Conservation (phyloP, 2,113 vertebrate genomes). For the Hiodon tergisus region DNA sequence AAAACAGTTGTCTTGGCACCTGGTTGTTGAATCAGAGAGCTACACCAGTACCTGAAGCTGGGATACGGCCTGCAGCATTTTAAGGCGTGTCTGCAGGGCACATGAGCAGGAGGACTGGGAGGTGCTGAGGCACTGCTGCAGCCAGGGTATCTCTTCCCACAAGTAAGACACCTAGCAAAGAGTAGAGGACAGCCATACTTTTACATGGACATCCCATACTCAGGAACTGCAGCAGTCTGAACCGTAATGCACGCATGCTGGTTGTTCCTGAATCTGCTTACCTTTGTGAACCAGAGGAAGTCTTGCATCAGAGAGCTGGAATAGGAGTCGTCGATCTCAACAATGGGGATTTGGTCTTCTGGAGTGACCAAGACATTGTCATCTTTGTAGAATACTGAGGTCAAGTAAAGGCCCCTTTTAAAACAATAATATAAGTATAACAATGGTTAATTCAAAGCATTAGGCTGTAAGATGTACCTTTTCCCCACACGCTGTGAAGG, state of each 20-base stretch:
- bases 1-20: too few relatives aligned
- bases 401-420: conserved; percentile 76
- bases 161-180: conserved; percentile 74
- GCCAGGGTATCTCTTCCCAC: conserved; percentile 84
- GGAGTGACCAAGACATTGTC: conserved; percentile 79
- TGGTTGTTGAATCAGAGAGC: too few relatives aligned
- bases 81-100: conserved; percentile 78
- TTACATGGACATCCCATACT: neutral
- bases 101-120: conserved; percentile 81
- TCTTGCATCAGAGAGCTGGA: conserved; percentile 84
- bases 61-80: conserved; percentile 77
- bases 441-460: neutral
- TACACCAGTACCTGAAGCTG: conserved; percentile 71
- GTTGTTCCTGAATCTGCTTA: conserved; percentile 32
- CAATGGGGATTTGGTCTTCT: conserved; percentile 83
- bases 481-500: neutral
- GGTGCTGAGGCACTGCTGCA: conserved; percentile 75
- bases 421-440: neutral
- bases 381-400: conserved; percentile 78
- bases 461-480: neutral
- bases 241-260: neutral
- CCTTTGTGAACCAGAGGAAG: conserved; percentile 90
- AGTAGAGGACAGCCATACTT: neutral
- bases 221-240: neutral
- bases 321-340: conserved; percentile 83